Percentiles rank a stretch among this genome's conserved stretches.
phyloP scores from a whole-genome alignment of 2,113 vertebrate species.

The Perca flavescens region DNA sequence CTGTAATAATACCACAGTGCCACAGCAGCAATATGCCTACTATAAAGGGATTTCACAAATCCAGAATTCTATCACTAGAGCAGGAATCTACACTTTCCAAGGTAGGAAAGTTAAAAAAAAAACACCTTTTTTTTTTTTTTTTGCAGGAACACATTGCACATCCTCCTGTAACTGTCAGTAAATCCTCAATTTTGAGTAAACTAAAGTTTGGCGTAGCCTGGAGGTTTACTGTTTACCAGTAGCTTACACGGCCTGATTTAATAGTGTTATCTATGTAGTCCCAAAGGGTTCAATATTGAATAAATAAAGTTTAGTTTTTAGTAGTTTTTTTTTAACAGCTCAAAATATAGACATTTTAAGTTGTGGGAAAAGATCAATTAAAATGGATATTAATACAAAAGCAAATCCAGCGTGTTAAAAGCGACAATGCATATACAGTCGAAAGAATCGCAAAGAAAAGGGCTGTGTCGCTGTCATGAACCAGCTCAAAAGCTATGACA shows the following conservation, averaged over 20 bases:
- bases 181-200: conserved; percentile 7
- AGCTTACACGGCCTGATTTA: neutral
- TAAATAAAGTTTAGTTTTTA: neutral
- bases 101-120: conserved; percentile 27
- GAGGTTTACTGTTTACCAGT: neutral
- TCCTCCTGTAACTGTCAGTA: conserved; percentile 3
- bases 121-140: neutral
- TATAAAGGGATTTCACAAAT: conserved; percentile 70
- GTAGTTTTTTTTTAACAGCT: too few relatives aligned
- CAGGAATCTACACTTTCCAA: conserved; percentile 45
- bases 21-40: conserved; percentile 56
- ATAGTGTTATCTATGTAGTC: neutral
- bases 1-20: conserved; percentile 66
- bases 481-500: too few relatives aligned
- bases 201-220: too few relatives aligned
- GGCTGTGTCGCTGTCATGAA: too few relatives aligned
- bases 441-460: too few relatives aligned
- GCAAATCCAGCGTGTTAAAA: too few relatives aligned
- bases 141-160: neutral
- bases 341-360: too few relatives aligned
- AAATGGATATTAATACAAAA: too few relatives aligned
- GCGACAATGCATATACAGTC: too few relatives aligned
- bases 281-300: neutral
- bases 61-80: conserved; percentile 59
- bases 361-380: too few relatives aligned